Conservation (phyloP, 2,113 vertebrate species). For the Gasterosteus nipponicus region DNA sequence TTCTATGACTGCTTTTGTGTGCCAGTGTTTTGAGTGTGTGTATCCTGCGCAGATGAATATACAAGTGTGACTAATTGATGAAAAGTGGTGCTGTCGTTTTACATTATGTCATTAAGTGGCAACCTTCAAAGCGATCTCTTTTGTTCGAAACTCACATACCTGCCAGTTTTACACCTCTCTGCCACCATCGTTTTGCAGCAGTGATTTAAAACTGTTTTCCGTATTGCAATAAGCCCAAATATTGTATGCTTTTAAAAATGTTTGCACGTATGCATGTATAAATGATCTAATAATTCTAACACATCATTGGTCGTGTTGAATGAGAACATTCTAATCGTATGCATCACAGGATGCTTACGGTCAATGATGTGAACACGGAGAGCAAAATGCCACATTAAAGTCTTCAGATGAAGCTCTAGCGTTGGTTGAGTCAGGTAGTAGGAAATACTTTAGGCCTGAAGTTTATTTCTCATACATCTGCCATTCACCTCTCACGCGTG, state of each 20-base stretch:
- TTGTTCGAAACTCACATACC: constrained; percentile 58
- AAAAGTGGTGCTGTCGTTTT: constrained; percentile 59
- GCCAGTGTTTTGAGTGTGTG: constrained; percentile 11
- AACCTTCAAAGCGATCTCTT: constrained; percentile 45
- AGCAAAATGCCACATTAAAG: neutral
- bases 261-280: neutral
- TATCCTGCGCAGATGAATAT: constrained; percentile 8
- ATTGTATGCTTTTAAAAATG: neutral
- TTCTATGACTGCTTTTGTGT: neutral
- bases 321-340: neutral
- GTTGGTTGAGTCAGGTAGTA: too few relatives aligned
- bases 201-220: constrained; percentile 1
- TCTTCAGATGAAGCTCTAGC: neutral
- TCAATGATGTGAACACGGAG: neutral
- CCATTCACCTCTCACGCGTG: too few relatives aligned
- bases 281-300: neutral
- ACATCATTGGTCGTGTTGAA: neutral
- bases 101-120: constrained; percentile 55
- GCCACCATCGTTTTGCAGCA: constrained; percentile 3
- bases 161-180: constrained; percentile 47
- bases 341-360: neutral
- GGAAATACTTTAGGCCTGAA: too few relatives aligned
- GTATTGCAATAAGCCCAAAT: neutral
- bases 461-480: too few relatives aligned
- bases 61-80: constrained; percentile 56